phyloP scores from a whole-genome alignment of 2,113 vertebrate genomes.

The Chloropsis cyanopogon region DNA sequence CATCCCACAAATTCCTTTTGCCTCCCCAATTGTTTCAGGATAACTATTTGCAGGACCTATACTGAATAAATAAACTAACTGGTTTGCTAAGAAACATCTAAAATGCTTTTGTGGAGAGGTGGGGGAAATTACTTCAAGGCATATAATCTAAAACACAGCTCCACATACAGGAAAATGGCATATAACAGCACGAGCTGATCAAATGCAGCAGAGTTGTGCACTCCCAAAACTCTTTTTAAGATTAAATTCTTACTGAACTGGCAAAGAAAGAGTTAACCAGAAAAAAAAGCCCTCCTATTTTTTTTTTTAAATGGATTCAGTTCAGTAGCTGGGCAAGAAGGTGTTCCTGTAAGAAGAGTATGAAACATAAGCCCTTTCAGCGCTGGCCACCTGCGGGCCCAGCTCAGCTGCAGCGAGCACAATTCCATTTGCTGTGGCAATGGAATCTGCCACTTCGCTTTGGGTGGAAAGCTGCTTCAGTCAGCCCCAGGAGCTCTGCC shows the following conservation, averaged over 20 bases:
- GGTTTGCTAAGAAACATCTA: not conserved
- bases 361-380: not conserved
- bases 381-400: not conserved
- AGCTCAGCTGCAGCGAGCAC: not conserved
- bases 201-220: not conserved
- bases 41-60: not conserved
- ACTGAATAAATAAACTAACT: not conserved
- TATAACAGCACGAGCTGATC: not conserved
- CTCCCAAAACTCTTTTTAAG: not conserved
- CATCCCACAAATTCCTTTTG: not conserved
- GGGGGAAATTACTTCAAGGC: not conserved
- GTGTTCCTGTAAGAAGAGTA: not conserved
- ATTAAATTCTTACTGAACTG: not conserved
- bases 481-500: constrained; percentile 15
- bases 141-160: not conserved
- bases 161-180: not conserved
- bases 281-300: not conserved
- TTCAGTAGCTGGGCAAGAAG: not conserved
- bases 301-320: not conserved
- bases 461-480: constrained; percentile 1
- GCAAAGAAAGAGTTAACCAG: not conserved
- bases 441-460: not conserved
- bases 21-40: not conserved
- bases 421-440: not conserved
- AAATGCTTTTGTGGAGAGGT: not conserved